Conservation (phyloP, 2,113 vertebrate species). For the Choloepus hoffmanni region DNA sequence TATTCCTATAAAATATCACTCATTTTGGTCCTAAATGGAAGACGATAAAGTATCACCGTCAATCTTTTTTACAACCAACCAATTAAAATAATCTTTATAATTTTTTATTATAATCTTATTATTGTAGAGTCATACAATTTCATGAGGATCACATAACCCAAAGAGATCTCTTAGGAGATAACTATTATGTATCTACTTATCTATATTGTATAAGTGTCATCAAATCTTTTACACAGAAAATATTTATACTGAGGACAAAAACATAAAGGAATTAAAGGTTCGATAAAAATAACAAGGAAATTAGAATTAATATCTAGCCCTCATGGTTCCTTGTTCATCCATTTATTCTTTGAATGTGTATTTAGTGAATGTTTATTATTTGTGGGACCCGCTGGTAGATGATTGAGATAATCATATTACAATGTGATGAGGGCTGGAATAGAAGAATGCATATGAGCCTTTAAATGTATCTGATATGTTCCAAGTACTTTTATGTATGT, state of each 20-base stretch:
- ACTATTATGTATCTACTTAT: background rate
- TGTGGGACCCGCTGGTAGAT: background rate
- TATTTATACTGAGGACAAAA: background rate
- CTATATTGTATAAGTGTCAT: background rate
- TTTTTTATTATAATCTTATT: slow-evolving; percentile 11
- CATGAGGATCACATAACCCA: background rate
- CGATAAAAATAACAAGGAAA: background rate
- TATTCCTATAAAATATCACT: background rate
- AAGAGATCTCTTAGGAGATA: background rate
- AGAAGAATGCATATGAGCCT: background rate
- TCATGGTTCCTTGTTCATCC: background rate
- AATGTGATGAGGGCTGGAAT: background rate
- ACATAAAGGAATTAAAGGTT: background rate
- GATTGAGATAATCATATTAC: background rate
- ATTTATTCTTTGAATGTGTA: slow-evolving; percentile 41
- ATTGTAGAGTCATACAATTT: background rate
- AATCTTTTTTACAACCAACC: background rate
- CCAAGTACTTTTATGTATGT: background rate
- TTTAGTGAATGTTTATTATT: slow-evolving; percentile 38
- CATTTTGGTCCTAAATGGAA: background rate
- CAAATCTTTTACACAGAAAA: slow-evolving; percentile 40
- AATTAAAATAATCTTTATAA: slow-evolving; percentile 44
- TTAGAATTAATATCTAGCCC: background rate
- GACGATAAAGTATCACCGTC: background rate
- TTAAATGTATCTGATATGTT: background rate